Conservation (phyloP, 1,140 invertebrate genomes). For the Drosophila mayri region DNA sequence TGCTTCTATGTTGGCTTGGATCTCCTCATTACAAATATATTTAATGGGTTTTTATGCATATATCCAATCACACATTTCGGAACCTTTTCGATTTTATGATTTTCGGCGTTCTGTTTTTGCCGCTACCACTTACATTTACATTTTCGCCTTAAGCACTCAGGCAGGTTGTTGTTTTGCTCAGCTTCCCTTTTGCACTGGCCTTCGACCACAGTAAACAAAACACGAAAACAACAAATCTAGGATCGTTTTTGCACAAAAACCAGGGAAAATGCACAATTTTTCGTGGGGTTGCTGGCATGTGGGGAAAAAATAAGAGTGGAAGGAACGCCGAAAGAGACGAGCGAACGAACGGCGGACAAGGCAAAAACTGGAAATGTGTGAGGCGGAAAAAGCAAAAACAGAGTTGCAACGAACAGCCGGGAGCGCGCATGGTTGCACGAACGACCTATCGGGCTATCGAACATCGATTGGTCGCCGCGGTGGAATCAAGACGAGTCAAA, state of each 20-base stretch:
- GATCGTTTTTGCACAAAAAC: constrained; percentile 22
- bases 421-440: constrained; percentile 62
- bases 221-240: constrained; percentile 18
- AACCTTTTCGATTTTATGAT: neutral
- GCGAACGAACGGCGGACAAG: constrained; percentile 66
- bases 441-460: constrained; percentile 26
- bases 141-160: constrained; percentile 29
- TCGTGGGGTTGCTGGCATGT: constrained; percentile 42
- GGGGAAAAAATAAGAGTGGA: constrained; percentile 60
- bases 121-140: constrained; percentile 46
- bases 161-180: constrained; percentile 49
- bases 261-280: constrained; percentile 54
- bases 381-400: constrained; percentile 81
- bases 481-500: constrained; percentile 3
- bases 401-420: constrained; percentile 72
- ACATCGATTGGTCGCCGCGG: constrained; percentile 43
- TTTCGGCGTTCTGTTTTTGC: constrained; percentile 4
- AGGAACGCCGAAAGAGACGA: constrained; percentile 73
- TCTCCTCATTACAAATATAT: constrained; percentile 23
- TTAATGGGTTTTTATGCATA: constrained; percentile 4
- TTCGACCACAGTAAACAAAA: constrained; percentile 36
- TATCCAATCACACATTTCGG: constrained; percentile 5
- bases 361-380: constrained; percentile 80
- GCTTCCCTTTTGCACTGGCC: constrained; percentile 11
- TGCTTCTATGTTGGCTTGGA: constrained; percentile 38